Base-by-base conservation (phyloP, 1,140 invertebrate species). In the Trichoplusia ni region DNA sequence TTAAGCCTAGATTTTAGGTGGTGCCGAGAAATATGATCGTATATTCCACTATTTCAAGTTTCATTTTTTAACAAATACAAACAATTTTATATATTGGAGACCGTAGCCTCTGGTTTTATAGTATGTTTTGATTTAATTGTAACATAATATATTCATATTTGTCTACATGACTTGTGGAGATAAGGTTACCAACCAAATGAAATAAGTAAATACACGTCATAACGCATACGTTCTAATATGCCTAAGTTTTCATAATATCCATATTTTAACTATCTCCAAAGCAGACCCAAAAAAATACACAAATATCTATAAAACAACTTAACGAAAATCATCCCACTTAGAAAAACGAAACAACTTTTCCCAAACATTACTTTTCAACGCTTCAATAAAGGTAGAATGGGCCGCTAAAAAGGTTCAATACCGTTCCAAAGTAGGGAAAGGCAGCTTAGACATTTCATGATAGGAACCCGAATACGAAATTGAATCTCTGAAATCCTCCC, bases 391-490 rank as follows among this genome's bases (percentile, higher is more conserved):
- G 42, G 35, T 35, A 51, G 47, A 51, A 51, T 35, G 35, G 47
- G 47, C 47, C 47, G 47, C 47, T 35, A 51, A 51, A 49, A 51
- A 51, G 47, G 47, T 35, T 51, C 47, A 51, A 51, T 51, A 35
- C 25, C 29, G 25, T 8, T 16, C 44, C 44, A 6, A 51, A 2
- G 29, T 5, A 27, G 7, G 9, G 31, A 2, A 51, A 21, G 47
- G 29, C 29, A 35, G 47, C 47, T 51, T 51, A 51, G 29, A n/a
- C 9, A 51, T 35, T 51, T 51, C 19, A 18, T 51, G 47, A 51
- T 35, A 51, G 14, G 31, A 51, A 51, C 19, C 42, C 29, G 29
- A 35, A 51, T 35, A 6, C 29, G 29, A 35, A 35, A 51, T 51
- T 33, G 18, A 35, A 46, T 46, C 42, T 46, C 27, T 35, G 47